A percentile compares a stretch with the other conserved stretches of the same genome.
Conservation (phyloP, 2,797 vertebrate genomes). For the Helicolenus hilgendorfi region DNA sequence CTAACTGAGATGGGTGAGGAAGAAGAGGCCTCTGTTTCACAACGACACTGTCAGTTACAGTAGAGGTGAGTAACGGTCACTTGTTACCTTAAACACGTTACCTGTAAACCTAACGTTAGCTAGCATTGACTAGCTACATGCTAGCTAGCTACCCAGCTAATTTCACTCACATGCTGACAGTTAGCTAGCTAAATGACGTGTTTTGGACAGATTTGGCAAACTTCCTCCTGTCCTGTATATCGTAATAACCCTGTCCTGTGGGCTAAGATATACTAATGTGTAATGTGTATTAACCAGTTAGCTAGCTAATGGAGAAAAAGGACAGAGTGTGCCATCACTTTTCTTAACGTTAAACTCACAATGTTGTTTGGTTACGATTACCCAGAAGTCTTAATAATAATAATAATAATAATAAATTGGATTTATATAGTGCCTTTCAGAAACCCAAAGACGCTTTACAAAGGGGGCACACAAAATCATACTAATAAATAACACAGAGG, state of each 20-base stretch:
- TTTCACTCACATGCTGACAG: neutral
- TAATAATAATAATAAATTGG: no score
- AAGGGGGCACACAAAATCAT: no score
- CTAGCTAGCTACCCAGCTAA: slow-evolving; percentile 2
- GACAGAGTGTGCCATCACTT: slow-evolving; percentile 17
- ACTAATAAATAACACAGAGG: no score
- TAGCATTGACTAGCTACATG: neutral
- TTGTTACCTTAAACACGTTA: neutral
- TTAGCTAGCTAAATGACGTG: neutral
- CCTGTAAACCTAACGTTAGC: slow-evolving; percentile 1
- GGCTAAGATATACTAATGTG: neutral
- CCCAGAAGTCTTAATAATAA: no score
- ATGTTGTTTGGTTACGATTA: no score
- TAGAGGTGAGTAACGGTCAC: slow-evolving; percentile 62
- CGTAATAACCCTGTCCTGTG: neutral
- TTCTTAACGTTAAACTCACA: no score
- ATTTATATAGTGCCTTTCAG: no score
- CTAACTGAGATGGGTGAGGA: slow-evolving; percentile 47
- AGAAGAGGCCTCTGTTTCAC: neutral
- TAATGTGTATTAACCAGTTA: neutral
- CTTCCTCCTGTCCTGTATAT: no score
- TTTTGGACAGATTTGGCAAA: neutral
- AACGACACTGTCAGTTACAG: slow-evolving; percentile 32
- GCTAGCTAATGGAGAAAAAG: neutral
- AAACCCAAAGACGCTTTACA: no score